These are phyloP conservation scores for Orthosia incerta DNA, from an alignment of 2,888 invertebrate genomes.

Conservation along the genomic window DNA sequence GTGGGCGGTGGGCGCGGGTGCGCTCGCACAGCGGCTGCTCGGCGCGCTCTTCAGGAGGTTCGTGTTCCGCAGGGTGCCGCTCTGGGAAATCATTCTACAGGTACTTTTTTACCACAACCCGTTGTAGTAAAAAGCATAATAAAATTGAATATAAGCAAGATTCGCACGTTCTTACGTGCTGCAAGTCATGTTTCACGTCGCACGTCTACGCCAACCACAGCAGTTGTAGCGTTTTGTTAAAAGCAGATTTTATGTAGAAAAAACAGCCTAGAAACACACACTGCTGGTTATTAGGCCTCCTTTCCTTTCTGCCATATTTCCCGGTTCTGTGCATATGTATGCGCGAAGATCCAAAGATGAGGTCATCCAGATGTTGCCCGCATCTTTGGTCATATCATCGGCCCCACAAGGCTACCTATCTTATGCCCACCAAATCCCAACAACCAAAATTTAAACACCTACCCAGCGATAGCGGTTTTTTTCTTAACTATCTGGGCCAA, in stretches of 20 bases:
- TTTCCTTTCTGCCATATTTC: no score
- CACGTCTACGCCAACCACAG: not conserved
- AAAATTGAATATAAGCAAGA: not conserved
- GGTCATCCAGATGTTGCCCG: no score
- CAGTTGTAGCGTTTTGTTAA: not conserved
- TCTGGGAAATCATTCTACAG: slow-evolving; percentile 86
- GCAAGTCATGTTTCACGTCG: not conserved
- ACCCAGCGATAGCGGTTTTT: no score
- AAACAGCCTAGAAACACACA: not conserved
- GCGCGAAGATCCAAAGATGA: no score
- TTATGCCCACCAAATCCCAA: not conserved
- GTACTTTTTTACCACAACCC: slow-evolving; percentile 62
- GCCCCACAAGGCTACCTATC: no score
- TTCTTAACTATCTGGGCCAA: no score
- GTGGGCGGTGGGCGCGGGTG: slow-evolving; percentile 83
- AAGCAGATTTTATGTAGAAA: not conserved
- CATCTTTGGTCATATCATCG: no score
- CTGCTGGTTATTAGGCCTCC: no score
- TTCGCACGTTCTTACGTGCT: not conserved
- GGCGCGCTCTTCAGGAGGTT: slow-evolving; percentile 81
- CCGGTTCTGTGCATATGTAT: no score
- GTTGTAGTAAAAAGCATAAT: not conserved
- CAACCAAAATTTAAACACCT: not conserved
- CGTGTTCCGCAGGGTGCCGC: slow-evolving; percentile 83
- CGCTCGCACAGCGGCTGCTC: slow-evolving; percentile 81